Conservation (phyloP, 2,113 vertebrate genomes). For the Alces alces region DNA sequence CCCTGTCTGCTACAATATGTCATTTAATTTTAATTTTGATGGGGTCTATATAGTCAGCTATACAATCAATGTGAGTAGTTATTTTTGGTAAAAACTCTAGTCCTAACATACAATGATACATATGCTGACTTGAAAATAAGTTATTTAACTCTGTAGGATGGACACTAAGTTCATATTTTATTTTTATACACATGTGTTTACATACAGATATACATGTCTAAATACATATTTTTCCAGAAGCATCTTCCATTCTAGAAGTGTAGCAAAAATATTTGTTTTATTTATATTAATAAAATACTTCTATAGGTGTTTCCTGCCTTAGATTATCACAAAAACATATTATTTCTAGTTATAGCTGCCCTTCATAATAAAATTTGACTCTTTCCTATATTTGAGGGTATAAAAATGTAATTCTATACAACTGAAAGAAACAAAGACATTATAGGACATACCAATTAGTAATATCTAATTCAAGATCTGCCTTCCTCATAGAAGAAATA, state of each 20-base stretch:
- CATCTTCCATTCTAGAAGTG: not conserved
- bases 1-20: not conserved
- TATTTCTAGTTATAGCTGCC: not conserved
- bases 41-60: not conserved
- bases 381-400: not conserved
- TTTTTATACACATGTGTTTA: not conserved
- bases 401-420: not conserved
- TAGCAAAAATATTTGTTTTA: slow-evolving; percentile 21
- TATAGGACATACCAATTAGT: not conserved
- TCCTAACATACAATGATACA: not conserved
- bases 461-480: slow-evolving; percentile 1
- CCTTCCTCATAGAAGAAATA: not conserved
- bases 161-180: not conserved
- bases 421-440: slow-evolving; percentile 1
- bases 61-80: not conserved
- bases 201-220: not conserved
- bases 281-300: slow-evolving; percentile 21
- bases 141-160: not conserved
- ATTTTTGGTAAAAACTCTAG: slow-evolving; percentile 9
- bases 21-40: slow-evolving; percentile 26
- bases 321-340: slow-evolving; percentile 4
- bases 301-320: not conserved
- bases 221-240: not conserved
- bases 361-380: not conserved
- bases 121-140: not conserved